phyloP scores from a whole-genome alignment of 1,140 invertebrate genomes.

The Orius insidiosus region DNA sequence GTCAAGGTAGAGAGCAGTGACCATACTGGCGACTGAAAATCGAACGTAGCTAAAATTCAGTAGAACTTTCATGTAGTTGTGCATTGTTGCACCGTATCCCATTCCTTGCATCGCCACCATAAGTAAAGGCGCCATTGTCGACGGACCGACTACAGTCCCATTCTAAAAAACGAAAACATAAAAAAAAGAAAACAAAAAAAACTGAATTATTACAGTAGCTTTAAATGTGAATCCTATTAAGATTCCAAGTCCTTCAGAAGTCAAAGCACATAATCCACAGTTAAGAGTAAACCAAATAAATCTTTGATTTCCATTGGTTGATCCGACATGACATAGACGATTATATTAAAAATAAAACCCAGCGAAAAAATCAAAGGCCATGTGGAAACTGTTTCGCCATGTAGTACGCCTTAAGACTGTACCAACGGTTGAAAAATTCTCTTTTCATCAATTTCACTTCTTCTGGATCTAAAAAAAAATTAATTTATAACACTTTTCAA shows the following conservation, averaged over 20 bases:
- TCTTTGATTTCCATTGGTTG: constrained; percentile 26
- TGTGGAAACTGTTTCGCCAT: constrained; percentile 41
- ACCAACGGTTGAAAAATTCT: constrained; percentile 61
- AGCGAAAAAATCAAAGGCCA: too few relatives aligned
- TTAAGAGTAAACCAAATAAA: constrained; percentile 42
- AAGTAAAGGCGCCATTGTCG: constrained; percentile 24
- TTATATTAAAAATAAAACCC: constrained; percentile 25
- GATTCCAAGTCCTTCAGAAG: constrained; percentile 56
- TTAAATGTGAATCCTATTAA: constrained; percentile 49
- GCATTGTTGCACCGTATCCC: constrained; percentile 26
- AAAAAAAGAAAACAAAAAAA: too few relatives aligned
- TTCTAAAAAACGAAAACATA: constrained; percentile 25
- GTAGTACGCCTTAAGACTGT: constrained; percentile 56
- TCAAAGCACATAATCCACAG: constrained; percentile 46
- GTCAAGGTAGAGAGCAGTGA: constrained; percentile 29
- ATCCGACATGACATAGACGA: constrained; percentile 25
- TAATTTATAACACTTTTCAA: neutral
- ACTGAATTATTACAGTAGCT: constrained; percentile 44
- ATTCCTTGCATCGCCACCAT: constrained; percentile 28
- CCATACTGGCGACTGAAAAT: constrained; percentile 33
- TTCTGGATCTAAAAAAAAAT: constrained; percentile 47
- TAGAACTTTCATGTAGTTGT: constrained; percentile 33
- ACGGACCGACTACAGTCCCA: constrained; percentile 26
- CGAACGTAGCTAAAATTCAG: constrained; percentile 37
- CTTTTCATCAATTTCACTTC: constrained; percentile 47